phyloP scores from a whole-genome alignment of 2,797 vertebrate genomes.

The Rhinophrynus dorsalis region DNA sequence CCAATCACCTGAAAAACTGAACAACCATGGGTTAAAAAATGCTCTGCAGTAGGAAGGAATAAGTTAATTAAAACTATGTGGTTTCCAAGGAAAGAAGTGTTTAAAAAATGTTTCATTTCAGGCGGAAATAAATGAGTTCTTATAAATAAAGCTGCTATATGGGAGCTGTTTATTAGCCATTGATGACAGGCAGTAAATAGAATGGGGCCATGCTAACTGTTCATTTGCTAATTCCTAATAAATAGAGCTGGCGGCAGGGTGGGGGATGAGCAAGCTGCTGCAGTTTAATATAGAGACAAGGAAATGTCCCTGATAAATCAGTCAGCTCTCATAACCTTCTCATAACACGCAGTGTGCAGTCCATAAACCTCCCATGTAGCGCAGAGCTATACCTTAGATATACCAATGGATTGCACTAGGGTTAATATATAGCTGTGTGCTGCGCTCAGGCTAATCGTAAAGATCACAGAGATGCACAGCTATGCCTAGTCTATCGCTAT shows the following conservation, averaged over 20 bases:
- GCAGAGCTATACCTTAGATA: too few species aligned
- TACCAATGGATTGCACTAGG: too few species aligned
- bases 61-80: neutral
- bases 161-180: conserved; percentile 19
- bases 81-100: neutral
- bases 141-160: conserved; percentile 21
- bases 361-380: conserved; percentile 8
- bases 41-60: too few species aligned
- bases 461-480: too few species aligned
- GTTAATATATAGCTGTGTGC: too few species aligned
- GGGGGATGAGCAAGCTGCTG: conserved; percentile 3
- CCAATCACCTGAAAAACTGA: too few species aligned
- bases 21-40: neutral
- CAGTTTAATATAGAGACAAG: conserved; percentile 23
- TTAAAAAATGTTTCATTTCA: conserved; percentile 5
- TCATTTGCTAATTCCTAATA: conserved; percentile 44
- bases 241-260: conserved; percentile 23
- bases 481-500: too few species aligned
- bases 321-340: neutral
- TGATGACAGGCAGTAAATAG: conserved; percentile 38
- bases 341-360: conserved; percentile 22
- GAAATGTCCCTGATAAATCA: conserved; percentile 30
- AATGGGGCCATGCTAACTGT: conserved; percentile 13
- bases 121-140: neutral
- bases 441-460: too few species aligned